Base-by-base conservation (phyloP, 2,113 vertebrate species). In the Girardinichthys multiradiatus region DNA sequence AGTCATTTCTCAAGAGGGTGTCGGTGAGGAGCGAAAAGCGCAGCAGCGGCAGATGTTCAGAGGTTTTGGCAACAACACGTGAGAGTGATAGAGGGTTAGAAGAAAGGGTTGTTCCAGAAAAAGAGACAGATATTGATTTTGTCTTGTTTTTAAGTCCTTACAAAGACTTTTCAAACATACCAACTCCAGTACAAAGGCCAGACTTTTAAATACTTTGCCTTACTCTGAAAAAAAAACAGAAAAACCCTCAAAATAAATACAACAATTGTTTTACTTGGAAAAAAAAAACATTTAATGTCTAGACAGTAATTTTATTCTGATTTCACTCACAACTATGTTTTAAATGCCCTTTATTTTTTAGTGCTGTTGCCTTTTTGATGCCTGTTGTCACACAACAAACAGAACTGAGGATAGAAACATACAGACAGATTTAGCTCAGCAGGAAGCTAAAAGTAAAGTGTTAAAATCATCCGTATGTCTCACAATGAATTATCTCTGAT, bases 401-500 rank as follows among this genome's bases (percentile, higher is more conserved):
- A 48, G 59, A 65, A 74, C 64, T 28, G 58, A 21, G 45, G 69
- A 77, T 57, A 58, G 64, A 72, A 72, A 67, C 6, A 1, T 63
- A 64, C 70, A 58, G 76, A 70, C 80, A 86, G 64, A 80, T 81
- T 72, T 65, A 74, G 58, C 83, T 77, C 77, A 42, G 63, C 70
- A 1, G 73, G 79, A 66, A 66, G 67, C 33, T 67, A 28, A 51
- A 76, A 70, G 79, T 45, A 64, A 80, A 70, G 85, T 71, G 83
- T 57, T 72, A 64, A 84, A 83, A 65, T 68, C 68, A 10, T 74
- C 81, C 83, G 82, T 73, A 85, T 84, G 87, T 74, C 74, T 79
- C 7, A 8, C 51, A 60, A 37, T 2, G 4, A 54, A 65, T 71
- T 57, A 66, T 39, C 26, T 39, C 45, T 51, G 33, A 30, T 27